phyloP scores from a whole-genome alignment of 2,888 invertebrate species.

The Micoletzkya japonica region DNA sequence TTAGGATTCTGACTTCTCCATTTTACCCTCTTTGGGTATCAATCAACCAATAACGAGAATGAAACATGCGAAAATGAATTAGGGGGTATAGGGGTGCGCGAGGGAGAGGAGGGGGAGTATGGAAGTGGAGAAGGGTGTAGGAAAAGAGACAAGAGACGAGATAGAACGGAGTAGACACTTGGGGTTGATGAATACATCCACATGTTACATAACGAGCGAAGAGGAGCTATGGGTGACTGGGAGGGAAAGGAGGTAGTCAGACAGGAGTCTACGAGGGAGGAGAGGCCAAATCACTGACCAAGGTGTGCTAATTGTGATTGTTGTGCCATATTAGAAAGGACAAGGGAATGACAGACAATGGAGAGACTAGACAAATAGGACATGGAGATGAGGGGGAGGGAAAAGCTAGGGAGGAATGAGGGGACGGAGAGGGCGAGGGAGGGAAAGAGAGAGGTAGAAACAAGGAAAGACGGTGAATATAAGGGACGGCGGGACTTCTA shows the following conservation, averaged over 20 bases:
- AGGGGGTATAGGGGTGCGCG: neutral
- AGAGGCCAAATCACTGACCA: neutral
- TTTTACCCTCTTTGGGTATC: neutral
- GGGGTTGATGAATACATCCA: neutral
- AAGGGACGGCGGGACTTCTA: neutral
- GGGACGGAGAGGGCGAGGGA: neutral
- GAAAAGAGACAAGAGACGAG: neutral
- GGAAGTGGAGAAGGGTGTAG: neutral
- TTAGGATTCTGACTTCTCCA: neutral
- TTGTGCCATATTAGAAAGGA: neutral
- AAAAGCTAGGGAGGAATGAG: neutral
- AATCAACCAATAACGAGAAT: neutral
- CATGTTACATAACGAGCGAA: neutral
- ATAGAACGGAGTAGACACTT: neutral
- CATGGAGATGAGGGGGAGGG: neutral
- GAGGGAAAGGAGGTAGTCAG: neutral
- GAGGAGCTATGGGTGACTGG: neutral
- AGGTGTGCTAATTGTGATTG: no score
- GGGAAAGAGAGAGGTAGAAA: neutral
- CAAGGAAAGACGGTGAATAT: neutral
- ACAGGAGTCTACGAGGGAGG: neutral
- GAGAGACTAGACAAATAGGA: neutral
- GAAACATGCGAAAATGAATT: neutral
- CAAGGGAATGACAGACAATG: neutral
- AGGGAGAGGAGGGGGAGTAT: neutral